Conservation (phyloP, 1,140 invertebrate genomes). For the Drosophila albomicans region DNA sequence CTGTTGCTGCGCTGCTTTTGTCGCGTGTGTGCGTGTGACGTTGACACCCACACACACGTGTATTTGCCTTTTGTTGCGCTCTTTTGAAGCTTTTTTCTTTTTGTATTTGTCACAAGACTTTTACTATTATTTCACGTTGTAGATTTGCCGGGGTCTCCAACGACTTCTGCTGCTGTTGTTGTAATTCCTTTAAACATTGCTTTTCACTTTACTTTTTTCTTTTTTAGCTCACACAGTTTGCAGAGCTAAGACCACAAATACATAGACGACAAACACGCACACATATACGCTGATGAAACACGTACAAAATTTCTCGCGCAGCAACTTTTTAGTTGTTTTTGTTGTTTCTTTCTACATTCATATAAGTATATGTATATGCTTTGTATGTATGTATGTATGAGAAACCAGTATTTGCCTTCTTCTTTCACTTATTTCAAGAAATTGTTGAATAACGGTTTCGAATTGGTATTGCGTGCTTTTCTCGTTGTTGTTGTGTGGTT, state of each 20-base stretch:
- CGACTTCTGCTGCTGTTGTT: constrained; percentile 35
- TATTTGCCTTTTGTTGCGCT: constrained; percentile 24
- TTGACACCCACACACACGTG: constrained; percentile 46
- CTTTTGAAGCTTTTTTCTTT: constrained; percentile 23
- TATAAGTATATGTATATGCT: constrained; percentile 27
- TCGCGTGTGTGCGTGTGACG: constrained; percentile 35
- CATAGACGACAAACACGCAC: constrained; percentile 17
- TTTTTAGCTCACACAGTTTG: constrained; percentile 34
- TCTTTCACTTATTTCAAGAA: constrained; percentile 82
- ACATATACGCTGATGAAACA: constrained; percentile 55
- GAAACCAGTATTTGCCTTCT: constrained; percentile 80
- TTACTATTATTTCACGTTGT: constrained; percentile 57
- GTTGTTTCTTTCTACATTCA: constrained; percentile 60
- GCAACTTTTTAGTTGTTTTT: constrained; percentile 67
- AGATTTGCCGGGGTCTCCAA: constrained; percentile 22
- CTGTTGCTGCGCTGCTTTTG: constrained; percentile 22
- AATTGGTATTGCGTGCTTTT: constrained; percentile 52
- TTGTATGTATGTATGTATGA: constrained; percentile 39
- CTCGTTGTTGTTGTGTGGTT: constrained; percentile 39
- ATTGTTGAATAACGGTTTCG: constrained; percentile 80
- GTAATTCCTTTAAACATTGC: constrained; percentile 74
- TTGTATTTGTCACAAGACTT: constrained; percentile 26
- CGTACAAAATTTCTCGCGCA: constrained; percentile 71
- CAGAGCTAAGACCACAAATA: constrained; percentile 26
- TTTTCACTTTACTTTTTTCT: constrained; percentile 69